Conservation (phyloP, 2,888 invertebrate species). For the Agonopterix arenella region DNA sequence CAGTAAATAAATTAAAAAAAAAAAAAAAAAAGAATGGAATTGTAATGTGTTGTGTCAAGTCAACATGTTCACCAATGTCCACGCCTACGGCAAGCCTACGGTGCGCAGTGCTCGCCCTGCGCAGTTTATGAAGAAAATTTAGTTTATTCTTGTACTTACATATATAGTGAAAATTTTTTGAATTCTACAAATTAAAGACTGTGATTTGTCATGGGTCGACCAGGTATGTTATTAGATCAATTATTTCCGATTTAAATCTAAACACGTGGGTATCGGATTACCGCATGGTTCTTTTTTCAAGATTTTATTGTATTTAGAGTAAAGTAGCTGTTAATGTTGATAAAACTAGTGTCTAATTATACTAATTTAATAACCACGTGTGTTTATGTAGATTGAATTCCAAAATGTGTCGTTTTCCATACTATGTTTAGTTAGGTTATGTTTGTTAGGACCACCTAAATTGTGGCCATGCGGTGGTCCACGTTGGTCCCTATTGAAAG, state of each 20-base stretch:
- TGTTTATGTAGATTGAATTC: too few species aligned
- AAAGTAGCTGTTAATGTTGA: too few species aligned
- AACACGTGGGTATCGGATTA: slow-evolving; percentile 14
- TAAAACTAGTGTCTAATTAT: too few species aligned
- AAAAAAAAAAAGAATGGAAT: too few species aligned
- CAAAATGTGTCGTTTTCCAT: background rate
- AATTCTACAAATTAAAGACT: slow-evolving; percentile 5
- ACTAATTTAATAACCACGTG: too few species aligned
- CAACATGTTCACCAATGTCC: too few species aligned
- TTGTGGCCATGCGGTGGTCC: too few species aligned
- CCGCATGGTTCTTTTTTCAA: slow-evolving; percentile 30
- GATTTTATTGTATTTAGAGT: background rate
- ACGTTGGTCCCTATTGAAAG: too few species aligned
- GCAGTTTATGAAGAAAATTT: slow-evolving; percentile 42
- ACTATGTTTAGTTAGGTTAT: background rate
- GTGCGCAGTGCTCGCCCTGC: too few species aligned
- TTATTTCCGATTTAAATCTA: background rate
- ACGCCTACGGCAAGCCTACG: too few species aligned
- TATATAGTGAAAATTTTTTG: slow-evolving; percentile 32
- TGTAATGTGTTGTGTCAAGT: too few species aligned
- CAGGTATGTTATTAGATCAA: slow-evolving; percentile 41
- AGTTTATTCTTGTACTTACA: slow-evolving; percentile 49
- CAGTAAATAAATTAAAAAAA: too few species aligned
- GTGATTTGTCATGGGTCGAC: slow-evolving; percentile 52
- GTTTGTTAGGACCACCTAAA: background rate